Percentiles rank a stretch among this genome's conserved stretches.
Conservation (phyloP, 2,113 vertebrate genomes). For the Laticauda colubrina region DNA sequence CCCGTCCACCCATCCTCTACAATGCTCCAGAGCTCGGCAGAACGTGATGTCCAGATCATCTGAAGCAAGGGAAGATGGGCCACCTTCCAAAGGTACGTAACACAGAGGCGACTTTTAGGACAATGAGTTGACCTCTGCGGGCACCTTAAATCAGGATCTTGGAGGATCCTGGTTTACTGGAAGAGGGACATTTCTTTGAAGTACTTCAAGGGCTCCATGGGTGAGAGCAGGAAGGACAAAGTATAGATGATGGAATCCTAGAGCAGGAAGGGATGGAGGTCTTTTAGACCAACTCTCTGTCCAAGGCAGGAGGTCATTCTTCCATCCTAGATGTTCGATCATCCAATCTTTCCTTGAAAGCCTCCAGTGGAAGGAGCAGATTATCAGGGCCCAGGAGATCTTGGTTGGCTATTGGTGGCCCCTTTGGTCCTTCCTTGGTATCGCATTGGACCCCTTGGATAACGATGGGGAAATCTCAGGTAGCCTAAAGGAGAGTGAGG, state of each 20-base stretch:
- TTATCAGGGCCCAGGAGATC: neutral
- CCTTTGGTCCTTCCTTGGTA: neutral
- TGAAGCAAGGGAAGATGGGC: neutral
- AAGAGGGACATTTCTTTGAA: neutral
- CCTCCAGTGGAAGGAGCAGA: neutral
- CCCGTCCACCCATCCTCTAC: neutral
- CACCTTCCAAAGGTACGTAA: neutral
- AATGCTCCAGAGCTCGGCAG: rapidly evolving
- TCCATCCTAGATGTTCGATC: neutral
- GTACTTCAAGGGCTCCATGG: neutral
- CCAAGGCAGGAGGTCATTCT: neutral
- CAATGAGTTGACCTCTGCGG: neutral
- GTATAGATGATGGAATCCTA: neutral
- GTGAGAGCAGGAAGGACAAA: neutral
- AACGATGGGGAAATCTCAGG: neutral
- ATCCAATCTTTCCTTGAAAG: neutral
- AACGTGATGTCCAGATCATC: neutral
- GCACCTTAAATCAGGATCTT: neutral
- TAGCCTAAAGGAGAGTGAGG: neutral
- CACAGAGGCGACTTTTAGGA: neutral
- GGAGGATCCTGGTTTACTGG: neutral
- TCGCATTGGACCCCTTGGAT: neutral
- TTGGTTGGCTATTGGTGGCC: neutral
- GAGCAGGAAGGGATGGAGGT: neutral
- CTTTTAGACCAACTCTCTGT: neutral